Base-by-base conservation (phyloP, 2,113 vertebrate species). In the Eptesicus fuscus region DNA sequence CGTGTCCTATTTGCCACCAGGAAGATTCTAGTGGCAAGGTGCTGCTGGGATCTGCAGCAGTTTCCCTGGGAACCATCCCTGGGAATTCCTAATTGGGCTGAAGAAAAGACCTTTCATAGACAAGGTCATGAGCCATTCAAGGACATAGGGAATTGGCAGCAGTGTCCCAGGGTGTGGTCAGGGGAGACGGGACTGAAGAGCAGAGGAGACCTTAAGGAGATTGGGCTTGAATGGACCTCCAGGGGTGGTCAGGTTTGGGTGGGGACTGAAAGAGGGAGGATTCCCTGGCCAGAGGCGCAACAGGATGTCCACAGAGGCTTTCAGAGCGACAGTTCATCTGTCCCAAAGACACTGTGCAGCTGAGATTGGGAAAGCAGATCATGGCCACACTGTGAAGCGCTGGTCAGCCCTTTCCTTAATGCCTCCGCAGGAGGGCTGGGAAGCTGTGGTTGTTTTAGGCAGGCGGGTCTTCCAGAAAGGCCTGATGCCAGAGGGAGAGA, bases 191-290 rank as follows among this genome's bases (percentile, higher is more conserved):
- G 2, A 4, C 67, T n/a, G 35, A 63, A 70, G 18, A 74, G 28
- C 28, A 4, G 40, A 18, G 49, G 23, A 37, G 51, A 17, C 30
- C 63, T 88, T 25, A 12, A 44, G 56, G 56, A 37, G 28, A n/a
- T 3, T 14, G 40, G 78, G 40, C 42, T 47, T 18, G 32, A 63
- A 25, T 11, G 42, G 17, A 63, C n/a, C 9, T 44, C 35, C n/a
- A 23, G 1, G n/a, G n/a, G 18, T 6, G 18, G 22, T 35, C 32
- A 1, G 10, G 7, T 22, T 18, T 25, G 23, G 22, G 20, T 1
- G 2, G 28, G 40, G 49, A 22, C 32, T 23, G 35, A 42, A 70
- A 25, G 28, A 16, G 17, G 20, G 8, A 13, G 44, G 18, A 20
- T 37, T 51, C 16, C 30, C 22, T 0, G 17, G 44, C 63, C n/a